These are phyloP conservation scores for Dermolepida albohirtum DNA, from an alignment of 2,888 invertebrate species.

Conservation along the genomic window DNA sequence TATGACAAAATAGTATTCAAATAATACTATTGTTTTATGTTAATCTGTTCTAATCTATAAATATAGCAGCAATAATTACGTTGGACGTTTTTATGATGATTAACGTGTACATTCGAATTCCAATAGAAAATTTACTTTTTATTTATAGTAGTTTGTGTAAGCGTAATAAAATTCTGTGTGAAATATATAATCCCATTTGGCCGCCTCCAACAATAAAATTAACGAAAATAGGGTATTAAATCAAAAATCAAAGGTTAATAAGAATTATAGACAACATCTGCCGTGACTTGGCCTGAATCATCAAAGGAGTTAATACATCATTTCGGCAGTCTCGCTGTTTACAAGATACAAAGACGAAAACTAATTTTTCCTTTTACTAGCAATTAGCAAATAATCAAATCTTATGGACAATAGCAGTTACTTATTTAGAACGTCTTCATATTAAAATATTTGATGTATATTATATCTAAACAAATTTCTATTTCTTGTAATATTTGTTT, in stretches of 20 bases:
- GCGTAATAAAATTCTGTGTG: slow-evolving; percentile 30
- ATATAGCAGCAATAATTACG: slow-evolving; percentile 26
- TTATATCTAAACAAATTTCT: no score
- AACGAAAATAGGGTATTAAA: slow-evolving; percentile 44
- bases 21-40: no score
- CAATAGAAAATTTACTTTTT: slow-evolving; percentile 32
- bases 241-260: slow-evolving; percentile 48
- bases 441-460: no score
- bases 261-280: slow-evolving; percentile 48
- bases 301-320: slow-evolving; percentile 23
- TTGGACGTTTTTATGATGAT: slow-evolving; percentile 34
- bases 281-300: slow-evolving; percentile 34
- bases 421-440: no score
- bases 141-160: slow-evolving; percentile 36
- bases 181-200: slow-evolving; percentile 43
- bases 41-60: slow-evolving; percentile 18
- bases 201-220: slow-evolving; percentile 46
- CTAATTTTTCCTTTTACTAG: slow-evolving; percentile 1
- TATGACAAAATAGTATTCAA: slow-evolving; percentile 4
- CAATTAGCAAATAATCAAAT: no score
- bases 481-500: no score
- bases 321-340: slow-evolving; percentile 19
- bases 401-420: no score
- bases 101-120: slow-evolving; percentile 25
- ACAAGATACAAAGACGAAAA: background rate